phyloP scores from a whole-genome alignment of 2,113 vertebrate genomes.

The Pogonocichla stellata region DNA sequence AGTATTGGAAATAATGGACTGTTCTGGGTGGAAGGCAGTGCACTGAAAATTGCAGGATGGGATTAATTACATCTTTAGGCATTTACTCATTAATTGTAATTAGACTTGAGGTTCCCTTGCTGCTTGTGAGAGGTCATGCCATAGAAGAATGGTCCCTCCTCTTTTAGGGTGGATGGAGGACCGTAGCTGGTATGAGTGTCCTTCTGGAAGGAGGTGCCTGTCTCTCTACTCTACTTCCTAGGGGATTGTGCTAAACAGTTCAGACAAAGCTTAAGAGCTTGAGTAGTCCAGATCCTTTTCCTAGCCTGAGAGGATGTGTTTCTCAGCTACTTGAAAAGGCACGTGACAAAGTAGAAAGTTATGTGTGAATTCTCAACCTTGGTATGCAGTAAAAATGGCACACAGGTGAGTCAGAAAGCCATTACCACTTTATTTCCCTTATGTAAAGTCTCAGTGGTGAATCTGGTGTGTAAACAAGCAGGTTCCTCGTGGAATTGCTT shows the following conservation, averaged over 20 bases:
- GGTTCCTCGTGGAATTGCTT: not conserved
- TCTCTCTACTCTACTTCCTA: not conserved
- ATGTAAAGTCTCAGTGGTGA: not conserved
- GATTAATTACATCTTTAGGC: not conserved
- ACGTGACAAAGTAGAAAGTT: not conserved
- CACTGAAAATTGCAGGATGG: not conserved
- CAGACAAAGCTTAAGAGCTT: not conserved
- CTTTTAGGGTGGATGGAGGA: not conserved
- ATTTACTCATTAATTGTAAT: not conserved
- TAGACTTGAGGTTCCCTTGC: not conserved
- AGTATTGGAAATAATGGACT: not conserved
- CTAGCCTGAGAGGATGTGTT: not conserved
- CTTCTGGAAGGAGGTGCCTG: not conserved
- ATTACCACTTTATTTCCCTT: not conserved
- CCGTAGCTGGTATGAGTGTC: not conserved
- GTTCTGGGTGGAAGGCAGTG: not conserved
- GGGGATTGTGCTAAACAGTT: not conserved
- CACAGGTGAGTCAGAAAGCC: not conserved
- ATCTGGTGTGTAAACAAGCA: not conserved
- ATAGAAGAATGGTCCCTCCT: not conserved
- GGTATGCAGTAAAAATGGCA: not conserved
- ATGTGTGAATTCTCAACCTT: not conserved
- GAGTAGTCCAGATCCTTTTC: not conserved
- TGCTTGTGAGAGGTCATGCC: not conserved
- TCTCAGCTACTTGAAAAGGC: not conserved